phyloP scores from a whole-genome alignment of 2,113 vertebrate genomes.

The Turnix velox region DNA sequence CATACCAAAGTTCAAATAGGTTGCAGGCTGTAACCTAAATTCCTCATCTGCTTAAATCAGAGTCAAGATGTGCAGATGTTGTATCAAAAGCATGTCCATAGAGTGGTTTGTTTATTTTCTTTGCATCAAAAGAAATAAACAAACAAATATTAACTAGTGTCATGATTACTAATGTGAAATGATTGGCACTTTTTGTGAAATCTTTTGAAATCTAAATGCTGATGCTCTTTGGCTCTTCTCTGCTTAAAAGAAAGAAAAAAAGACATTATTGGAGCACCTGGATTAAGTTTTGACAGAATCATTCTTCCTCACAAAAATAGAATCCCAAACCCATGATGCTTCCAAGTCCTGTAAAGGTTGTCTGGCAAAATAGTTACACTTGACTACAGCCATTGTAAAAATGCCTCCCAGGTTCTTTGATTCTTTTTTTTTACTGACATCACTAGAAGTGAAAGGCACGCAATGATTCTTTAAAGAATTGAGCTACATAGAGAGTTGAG shows the following conservation, averaged over 20 bases:
- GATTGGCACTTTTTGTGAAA: not conserved
- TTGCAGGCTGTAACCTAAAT: not conserved
- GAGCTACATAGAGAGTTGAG: rapidly evolving
- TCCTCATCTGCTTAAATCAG: not conserved
- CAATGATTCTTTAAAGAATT: not conserved
- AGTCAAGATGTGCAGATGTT: not conserved
- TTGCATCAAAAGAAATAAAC: not conserved
- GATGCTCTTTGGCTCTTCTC: not conserved
- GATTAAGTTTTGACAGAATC: not conserved
- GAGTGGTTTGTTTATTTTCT: not conserved
- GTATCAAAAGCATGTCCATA: not conserved
- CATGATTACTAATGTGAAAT: not conserved
- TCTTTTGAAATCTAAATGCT: not conserved
- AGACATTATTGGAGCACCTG: not conserved
- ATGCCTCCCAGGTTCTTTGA: not conserved
- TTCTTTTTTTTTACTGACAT: not conserved
- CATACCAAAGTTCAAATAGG: not conserved
- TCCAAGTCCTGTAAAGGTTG: not conserved
- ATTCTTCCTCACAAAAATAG: not conserved
- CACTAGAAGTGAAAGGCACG: not conserved
- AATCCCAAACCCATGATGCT: not conserved
- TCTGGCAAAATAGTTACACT: not conserved
- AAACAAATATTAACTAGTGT: not conserved
- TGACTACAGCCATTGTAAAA: not conserved
- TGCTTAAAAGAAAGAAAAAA: not conserved